These are phyloP conservation scores for Helicoverpa assulta DNA, from an alignment of 2,888 invertebrate species.

Conservation along the genomic window DNA sequence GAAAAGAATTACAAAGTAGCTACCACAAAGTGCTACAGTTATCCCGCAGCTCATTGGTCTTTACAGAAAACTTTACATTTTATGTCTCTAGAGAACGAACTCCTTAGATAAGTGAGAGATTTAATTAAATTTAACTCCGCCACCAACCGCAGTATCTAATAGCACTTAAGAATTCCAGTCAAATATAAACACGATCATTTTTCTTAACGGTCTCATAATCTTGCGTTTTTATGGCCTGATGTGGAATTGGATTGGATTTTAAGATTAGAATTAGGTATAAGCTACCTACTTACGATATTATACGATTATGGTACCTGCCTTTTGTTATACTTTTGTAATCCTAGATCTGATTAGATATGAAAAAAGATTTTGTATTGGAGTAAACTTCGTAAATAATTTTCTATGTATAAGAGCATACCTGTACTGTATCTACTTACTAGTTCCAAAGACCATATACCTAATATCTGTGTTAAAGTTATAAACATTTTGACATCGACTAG, in stretches of 20 bases:
- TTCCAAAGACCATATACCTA: no score
- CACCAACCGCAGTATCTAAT: conserved; percentile 66
- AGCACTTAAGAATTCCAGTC: conserved; percentile 67
- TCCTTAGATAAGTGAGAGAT: conserved; percentile 73
- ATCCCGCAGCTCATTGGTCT: conserved; percentile 37
- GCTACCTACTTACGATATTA: conserved; percentile 3
- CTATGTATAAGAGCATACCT: neutral
- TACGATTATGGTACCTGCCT: neutral
- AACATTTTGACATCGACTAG: no score
- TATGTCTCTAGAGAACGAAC: conserved; percentile 66
- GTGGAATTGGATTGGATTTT: conserved; percentile 45
- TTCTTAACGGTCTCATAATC: conserved; percentile 62
- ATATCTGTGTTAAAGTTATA: no score
- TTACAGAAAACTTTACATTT: conserved; percentile 50
- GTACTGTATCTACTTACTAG: neutral
- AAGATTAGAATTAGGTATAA: conserved; percentile 26
- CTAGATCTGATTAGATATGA: conserved; percentile 1
- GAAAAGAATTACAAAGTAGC: neutral
- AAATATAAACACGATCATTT: conserved; percentile 70
- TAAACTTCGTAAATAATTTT: neutral
- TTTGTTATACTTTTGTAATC: neutral
- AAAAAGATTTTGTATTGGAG: neutral
- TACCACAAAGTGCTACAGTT: conserved; percentile 4
- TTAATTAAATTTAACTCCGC: conserved; percentile 78
- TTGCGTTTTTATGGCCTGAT: conserved; percentile 48